Evolutionary conservation across 2,113 vertebrate species (phyloP).

Genomic region (Triplophysa tibetana): DNA sequence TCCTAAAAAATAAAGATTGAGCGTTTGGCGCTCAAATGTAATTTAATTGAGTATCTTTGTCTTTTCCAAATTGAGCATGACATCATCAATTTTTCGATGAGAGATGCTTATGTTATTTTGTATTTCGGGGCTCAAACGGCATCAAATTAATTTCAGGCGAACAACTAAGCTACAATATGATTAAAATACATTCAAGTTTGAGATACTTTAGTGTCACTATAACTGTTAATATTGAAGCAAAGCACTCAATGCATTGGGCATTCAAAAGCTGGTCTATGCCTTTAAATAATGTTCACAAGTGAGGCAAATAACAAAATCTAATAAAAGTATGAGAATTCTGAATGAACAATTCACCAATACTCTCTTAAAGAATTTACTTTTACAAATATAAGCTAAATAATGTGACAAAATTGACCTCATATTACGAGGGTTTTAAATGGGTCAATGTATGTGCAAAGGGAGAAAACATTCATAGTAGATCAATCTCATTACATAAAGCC

Average conservation of each 20-base stretch:
- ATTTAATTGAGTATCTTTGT: background rate
- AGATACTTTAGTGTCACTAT: constrained; percentile 69
- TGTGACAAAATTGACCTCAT: background rate
- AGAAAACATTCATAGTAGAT: constrained; percentile 7
- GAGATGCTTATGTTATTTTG: background rate
- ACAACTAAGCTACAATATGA: constrained; percentile 49
- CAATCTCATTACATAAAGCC: background rate
- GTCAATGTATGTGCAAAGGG: background rate
- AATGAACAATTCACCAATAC: constrained; percentile 42
- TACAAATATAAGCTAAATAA: constrained; percentile 62
- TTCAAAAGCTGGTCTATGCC: constrained; percentile 63
- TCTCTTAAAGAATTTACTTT: constrained; percentile 54
- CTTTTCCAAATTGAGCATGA: background rate
- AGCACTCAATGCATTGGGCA: constrained; percentile 64
- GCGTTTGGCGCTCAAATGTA: too few relatives aligned
- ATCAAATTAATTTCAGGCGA: background rate
- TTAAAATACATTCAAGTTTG: constrained; percentile 38
- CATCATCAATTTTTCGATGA: background rate
- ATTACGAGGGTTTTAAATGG: background rate
- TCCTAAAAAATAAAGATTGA: too few relatives aligned
- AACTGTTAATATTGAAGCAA: constrained; percentile 67
- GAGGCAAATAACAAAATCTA: constrained; percentile 79
- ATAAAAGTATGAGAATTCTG: constrained; percentile 55
- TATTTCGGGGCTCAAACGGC: background rate
- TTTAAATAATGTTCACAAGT: constrained; percentile 67